These are phyloP conservation scores for Nymphalis io DNA, from an alignment of 1,140 invertebrate genomes.

Conservation along the genomic window DNA sequence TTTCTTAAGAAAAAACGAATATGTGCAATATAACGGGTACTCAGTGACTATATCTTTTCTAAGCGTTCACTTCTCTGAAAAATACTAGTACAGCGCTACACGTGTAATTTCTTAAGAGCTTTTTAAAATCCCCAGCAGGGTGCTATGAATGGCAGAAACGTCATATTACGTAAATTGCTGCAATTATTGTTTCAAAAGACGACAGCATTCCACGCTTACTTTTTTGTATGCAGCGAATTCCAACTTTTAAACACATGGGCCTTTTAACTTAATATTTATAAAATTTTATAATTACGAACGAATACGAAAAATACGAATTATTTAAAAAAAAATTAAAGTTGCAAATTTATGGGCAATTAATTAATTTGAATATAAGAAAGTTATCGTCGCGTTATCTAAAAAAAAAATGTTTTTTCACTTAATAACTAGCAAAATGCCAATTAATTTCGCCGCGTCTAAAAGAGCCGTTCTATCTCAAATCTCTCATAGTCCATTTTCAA, in stretches of 20 bases:
- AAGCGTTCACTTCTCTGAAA: conserved; percentile 20
- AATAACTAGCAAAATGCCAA: conserved; percentile 17
- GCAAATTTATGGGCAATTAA: no score
- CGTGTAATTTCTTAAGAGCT: conserved; percentile 21
- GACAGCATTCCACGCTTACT: conserved; percentile 9
- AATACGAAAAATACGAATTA: no score
- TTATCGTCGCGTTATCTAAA: no score
- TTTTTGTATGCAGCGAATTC: background rate
- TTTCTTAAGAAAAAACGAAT: conserved; percentile 18
- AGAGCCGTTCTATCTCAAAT: conserved; percentile 27
- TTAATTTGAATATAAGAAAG: no score
- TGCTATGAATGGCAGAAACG: conserved; percentile 20
- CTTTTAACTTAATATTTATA: conserved; percentile 1
- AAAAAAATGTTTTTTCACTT: no score
- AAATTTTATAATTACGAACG: conserved; percentile 1
- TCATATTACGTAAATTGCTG: conserved; percentile 26
- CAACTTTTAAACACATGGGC: background rate
- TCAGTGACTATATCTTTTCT: conserved; percentile 15
- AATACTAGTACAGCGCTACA: conserved; percentile 11
- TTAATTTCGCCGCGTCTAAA: conserved; percentile 21
- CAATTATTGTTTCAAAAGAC: conserved; percentile 21
- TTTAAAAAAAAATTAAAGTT: no score
- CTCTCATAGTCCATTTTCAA: conserved; percentile 55
- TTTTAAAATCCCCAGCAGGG: conserved; percentile 14
- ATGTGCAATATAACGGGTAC: conserved; percentile 7